phyloP scores from a whole-genome alignment of 2,797 vertebrate species.

The Bradypus variegatus region DNA sequence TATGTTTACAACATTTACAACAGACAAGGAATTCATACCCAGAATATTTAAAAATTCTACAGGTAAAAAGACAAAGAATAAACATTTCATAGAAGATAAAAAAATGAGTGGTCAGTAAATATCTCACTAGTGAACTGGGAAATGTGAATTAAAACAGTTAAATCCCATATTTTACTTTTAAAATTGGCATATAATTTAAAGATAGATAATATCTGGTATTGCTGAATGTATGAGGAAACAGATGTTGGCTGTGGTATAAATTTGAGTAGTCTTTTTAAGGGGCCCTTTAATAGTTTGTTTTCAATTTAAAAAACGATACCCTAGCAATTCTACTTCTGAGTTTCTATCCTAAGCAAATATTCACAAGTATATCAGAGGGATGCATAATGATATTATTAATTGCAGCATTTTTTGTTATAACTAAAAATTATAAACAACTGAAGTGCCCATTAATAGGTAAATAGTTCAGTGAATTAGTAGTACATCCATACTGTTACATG shows the following conservation, averaged over 20 bases:
- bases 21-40: background rate
- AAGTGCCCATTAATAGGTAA: background rate
- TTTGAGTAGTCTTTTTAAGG: background rate
- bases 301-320: background rate
- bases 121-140: background rate
- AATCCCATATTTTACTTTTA: background rate
- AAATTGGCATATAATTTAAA: background rate
- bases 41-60: background rate
- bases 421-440: background rate
- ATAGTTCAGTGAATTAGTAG: background rate
- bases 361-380: background rate
- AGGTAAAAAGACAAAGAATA: background rate
- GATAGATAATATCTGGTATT: background rate
- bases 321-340: background rate
- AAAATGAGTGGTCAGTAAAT: background rate
- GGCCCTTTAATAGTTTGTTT: background rate
- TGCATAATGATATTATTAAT: background rate
- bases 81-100: background rate
- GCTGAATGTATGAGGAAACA: background rate
- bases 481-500: background rate
- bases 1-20: background rate
- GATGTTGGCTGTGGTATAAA: background rate
- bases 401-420: background rate
- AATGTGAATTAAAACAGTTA: background rate
- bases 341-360: background rate